Percentiles rank a stretch among this genome's conserved stretches.
phyloP scores from a whole-genome alignment of 2,888 invertebrate species.

The Caenorhabditis wallacei region DNA sequence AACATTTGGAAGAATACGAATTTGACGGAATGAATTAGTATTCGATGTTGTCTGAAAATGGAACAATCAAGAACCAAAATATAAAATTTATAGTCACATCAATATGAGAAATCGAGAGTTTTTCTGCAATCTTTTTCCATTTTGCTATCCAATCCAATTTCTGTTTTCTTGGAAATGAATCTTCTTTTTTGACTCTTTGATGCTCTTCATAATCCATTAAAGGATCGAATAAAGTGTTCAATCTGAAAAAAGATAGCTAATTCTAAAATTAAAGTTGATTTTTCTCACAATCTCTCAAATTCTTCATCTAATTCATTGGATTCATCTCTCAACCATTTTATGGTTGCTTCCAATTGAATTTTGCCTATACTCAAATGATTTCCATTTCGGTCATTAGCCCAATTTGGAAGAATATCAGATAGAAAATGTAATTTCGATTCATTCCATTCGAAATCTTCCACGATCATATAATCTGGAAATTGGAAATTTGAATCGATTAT shows the following conservation, averaged over 20 bases:
- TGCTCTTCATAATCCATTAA: conserved; percentile 58
- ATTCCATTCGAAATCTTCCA: conserved; percentile 56
- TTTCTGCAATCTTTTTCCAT: conserved; percentile 40
- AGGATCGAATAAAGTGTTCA: conserved; percentile 33
- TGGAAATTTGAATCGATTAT: not conserved
- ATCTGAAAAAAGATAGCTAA: conserved; percentile 16
- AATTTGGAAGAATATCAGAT: conserved; percentile 5
- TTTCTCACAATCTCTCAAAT: conserved; percentile 44
- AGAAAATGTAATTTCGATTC: conserved; percentile 21
- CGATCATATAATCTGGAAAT: conserved; percentile 25
- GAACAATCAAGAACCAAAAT: not conserved
- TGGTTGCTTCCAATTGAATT: conserved; percentile 17
- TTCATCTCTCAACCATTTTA: not conserved
- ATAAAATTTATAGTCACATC: conserved; percentile 10
- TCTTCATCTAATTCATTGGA: conserved; percentile 29
- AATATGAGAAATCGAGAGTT: conserved; percentile 33
- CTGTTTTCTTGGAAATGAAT: conserved; percentile 7
- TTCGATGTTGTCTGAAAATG: conserved; percentile 10
- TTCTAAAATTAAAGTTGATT: not conserved
- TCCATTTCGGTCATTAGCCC: not conserved
- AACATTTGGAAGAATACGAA: conserved; percentile 35
- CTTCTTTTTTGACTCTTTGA: conserved; percentile 40
- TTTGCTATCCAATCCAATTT: conserved; percentile 2
- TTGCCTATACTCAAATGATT: conserved; percentile 6
- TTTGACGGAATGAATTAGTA: conserved; percentile 5